These are phyloP conservation scores for Drosophila neonasuta DNA, from an alignment of 2,888 invertebrate genomes.

Conservation along the genomic window DNA sequence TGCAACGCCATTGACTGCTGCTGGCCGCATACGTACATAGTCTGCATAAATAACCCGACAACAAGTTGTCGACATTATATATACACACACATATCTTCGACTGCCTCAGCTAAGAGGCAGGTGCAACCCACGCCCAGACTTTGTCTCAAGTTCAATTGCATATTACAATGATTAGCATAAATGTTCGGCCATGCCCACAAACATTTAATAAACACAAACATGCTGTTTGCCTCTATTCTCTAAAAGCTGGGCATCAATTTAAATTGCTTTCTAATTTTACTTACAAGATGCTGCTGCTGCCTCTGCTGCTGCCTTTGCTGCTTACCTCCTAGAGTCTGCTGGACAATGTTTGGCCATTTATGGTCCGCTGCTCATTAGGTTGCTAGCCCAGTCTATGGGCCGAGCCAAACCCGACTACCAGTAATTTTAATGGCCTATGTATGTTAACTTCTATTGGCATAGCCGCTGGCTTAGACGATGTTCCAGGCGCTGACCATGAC, in stretches of 20 bases:
- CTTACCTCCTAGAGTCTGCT: slow-evolving; percentile 15
- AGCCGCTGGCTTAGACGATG: slow-evolving; percentile 14
- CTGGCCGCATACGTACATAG: slow-evolving; percentile 11
- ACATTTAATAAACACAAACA: slow-evolving; percentile 61
- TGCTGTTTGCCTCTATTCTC: neutral
- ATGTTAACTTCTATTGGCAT: slow-evolving; percentile 36
- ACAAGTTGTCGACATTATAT: slow-evolving; percentile 9
- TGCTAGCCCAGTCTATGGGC: slow-evolving; percentile 9
- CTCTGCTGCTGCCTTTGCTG: neutral
- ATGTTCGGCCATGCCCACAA: slow-evolving; percentile 57
- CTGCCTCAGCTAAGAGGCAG: slow-evolving; percentile 5
- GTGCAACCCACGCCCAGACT: slow-evolving; percentile 42
- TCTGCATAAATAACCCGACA: slow-evolving; percentile 34
- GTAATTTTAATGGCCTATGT: slow-evolving; percentile 58
- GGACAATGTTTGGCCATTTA: slow-evolving; percentile 74
- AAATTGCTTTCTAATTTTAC: slow-evolving; percentile 77
- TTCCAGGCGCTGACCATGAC: slow-evolving; percentile 1
- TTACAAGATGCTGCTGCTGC: slow-evolving; percentile 42
- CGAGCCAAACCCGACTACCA: slow-evolving; percentile 5
- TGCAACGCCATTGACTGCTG: slow-evolving; percentile 46
- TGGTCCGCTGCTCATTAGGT: slow-evolving; percentile 71
- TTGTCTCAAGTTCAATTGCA: slow-evolving; percentile 41
- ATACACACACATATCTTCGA: neutral
- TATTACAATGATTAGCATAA: slow-evolving; percentile 69
- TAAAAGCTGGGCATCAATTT: slow-evolving; percentile 54